phyloP scores from a whole-genome alignment of 92 coral and sea anemone genomes.

The Epizoanthus scotinus region DNA sequence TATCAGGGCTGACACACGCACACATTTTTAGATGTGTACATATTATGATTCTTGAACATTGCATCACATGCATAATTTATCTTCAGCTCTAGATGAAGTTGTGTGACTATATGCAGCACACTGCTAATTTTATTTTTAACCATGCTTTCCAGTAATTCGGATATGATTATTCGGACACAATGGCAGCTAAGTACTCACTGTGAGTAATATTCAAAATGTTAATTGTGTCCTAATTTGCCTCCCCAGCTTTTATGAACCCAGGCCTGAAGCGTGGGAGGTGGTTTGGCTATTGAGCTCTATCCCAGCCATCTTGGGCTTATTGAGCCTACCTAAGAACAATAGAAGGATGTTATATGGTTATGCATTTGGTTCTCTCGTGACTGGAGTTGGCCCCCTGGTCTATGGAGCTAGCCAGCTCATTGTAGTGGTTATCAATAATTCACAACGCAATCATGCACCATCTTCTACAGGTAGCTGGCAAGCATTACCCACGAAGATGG shows the following conservation, averaged over 20 bases:
- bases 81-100: too few relatives aligned
- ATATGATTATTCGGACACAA: not conserved
- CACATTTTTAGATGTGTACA: too few relatives aligned
- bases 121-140: not conserved
- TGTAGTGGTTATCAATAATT: conserved; percentile 51
- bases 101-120: too few relatives aligned
- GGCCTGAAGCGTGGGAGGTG: conserved; percentile 73
- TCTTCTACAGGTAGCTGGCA: conserved; percentile 59
- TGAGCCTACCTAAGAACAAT: conserved; percentile 84
- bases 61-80: too few relatives aligned
- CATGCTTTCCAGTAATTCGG: not conserved
- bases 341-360: conserved; percentile 60
- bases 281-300: conserved; percentile 79
- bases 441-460: conserved; percentile 58
- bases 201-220: not conserved
- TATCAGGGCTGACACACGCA: not conserved
- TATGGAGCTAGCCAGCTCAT: conserved; percentile 75
- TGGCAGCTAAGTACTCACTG: not conserved
- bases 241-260: conserved; percentile 53
- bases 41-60: not conserved
- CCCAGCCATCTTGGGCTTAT: conserved; percentile 79
- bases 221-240: not conserved
- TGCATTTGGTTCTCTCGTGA: conserved; percentile 72
- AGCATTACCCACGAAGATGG: conserved; percentile 76
- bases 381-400: conserved; percentile 80